Conservation (phyloP, 2,888 invertebrate species). For the Lordiphosa fenestrarum region DNA sequence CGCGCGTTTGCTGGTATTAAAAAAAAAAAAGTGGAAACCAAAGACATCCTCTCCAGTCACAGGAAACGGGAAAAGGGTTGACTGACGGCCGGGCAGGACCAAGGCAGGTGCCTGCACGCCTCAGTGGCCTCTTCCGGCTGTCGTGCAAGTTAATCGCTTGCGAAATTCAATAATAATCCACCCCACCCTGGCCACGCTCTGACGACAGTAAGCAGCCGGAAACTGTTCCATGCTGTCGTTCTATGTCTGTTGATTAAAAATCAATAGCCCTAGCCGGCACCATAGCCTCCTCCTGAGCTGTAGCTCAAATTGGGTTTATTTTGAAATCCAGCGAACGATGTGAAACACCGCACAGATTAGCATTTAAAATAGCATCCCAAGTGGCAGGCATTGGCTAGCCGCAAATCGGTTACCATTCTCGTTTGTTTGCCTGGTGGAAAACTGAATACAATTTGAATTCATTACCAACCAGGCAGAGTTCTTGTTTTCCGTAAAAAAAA, state of each 20-base stretch:
- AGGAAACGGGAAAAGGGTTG: slow-evolving; percentile 25
- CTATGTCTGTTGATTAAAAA: slow-evolving; percentile 62
- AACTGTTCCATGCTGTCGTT: slow-evolving; percentile 67
- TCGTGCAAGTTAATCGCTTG: slow-evolving; percentile 74
- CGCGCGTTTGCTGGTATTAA: slow-evolving; percentile 31
- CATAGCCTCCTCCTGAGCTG: slow-evolving; percentile 5
- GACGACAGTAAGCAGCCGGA: slow-evolving; percentile 61
- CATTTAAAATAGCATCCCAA: slow-evolving; percentile 56
- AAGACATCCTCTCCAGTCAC: slow-evolving; percentile 11
- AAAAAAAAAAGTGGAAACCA: slow-evolving; percentile 29
- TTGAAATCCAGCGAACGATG: slow-evolving; percentile 34
- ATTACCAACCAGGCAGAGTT: slow-evolving; percentile 8
- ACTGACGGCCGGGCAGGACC: slow-evolving; percentile 6
- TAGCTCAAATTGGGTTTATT: slow-evolving; percentile 43
- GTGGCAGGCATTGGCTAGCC: slow-evolving; percentile 17
- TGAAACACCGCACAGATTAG: slow-evolving; percentile 52
- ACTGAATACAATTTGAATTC: slow-evolving; percentile 44
- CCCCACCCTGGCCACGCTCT: slow-evolving; percentile 24
- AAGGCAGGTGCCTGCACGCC: slow-evolving; percentile 22
- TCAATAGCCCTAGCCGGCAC: slow-evolving; percentile 43
- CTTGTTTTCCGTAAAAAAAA: slow-evolving; percentile 10
- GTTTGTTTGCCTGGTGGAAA: slow-evolving; percentile 16
- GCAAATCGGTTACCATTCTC: slow-evolving; percentile 20
- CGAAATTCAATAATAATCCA: slow-evolving; percentile 75
- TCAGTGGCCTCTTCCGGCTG: slow-evolving; percentile 20